Evolutionary conservation across 2,888 invertebrate genomes (phyloP), one percentile per base, ranked within the genome.

Genomic region (Pharmacophagus antenor): DNA sequence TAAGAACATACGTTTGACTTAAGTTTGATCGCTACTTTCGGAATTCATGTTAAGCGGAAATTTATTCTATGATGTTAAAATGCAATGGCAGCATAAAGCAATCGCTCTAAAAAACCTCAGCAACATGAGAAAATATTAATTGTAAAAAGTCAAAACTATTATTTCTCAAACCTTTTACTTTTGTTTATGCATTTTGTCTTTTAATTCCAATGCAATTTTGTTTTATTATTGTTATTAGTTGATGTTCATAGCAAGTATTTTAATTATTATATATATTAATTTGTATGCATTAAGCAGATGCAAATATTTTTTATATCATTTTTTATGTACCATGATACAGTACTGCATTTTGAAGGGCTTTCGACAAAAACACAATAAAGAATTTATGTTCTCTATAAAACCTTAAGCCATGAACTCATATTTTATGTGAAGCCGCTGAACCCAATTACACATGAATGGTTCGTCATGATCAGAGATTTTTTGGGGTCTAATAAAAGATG

Each of bases 381-480:
- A 80, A 82, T 89, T 88, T 88, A 88, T 88, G 82, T 79, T 82
- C 76, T 79, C 86, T 79, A 88, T 89, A 89, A 89, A 89, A 85
- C 79, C 76, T 74, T 80, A 76, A 74, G 72, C 70, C 74, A 76
- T 80, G 80, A 83, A 79, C 86, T 84, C 82, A 85, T 88, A 89
- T 88, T 85, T 89, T 88, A 88, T 84, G 79, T 76, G 79, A 66
- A 80, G 80, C 79, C 82, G 82, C 70, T 85, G 85, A 86, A 80
- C 83, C 89, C 88, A 89, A 90, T 90, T 89, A 89, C 86, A 79
- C 74, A 70, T 85, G 81, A 84, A 88, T 84, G 87, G 85, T 87
- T 85, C 87, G 79, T 85, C 86, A 84, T 85, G 88, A 86, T 83
- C 88, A 82, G 78, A 84, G 67, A 77, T 82, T 85, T 87, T 86